Base-by-base conservation (phyloP, 1,140 invertebrate species). In the Oreohelix idahoensis region DNA sequence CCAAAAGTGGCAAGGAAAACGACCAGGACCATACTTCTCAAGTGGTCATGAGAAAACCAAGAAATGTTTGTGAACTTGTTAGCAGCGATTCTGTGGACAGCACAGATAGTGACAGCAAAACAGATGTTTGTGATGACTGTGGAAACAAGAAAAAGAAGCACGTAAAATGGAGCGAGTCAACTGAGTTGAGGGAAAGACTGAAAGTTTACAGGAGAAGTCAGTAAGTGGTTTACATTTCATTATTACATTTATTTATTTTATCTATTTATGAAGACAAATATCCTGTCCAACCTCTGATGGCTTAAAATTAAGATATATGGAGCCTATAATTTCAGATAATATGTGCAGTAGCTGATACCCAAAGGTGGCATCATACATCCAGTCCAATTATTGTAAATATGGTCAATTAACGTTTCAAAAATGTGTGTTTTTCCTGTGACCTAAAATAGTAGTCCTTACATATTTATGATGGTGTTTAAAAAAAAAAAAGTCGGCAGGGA, bases 191-290 rank as follows among this genome's bases (percentile, higher is more conserved):
- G 66, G 79, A 81, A 45, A 70, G 45, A 26, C 2, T 66, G 26
- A 79, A 79, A 66, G 77, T 79, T 4, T 79, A 66, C 58, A 79
- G 77, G 35, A 11, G 77, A 66, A 79, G 77, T 69, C 79, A 81
- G 69, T 71, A 71, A 81, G 63, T 81, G 10, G 5, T 38, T 69
- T 69, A 10, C n/a, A n/a, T n/a, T n/a, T n/a, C n/a, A n/a, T n/a
- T n/a, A n/a, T 32, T 26, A 29, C 8, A 69, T 39, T 15, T 71
- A 23, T 1, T 35, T 71, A 5, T 36, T 32, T 71, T 13, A 32
- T 15, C 15, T 36, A 39, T 39, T 15, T 11, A 32, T 23, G 11
- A 10, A 4, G 11, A n/a, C 15, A 71, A 35, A 11, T n/a, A 35
- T 17, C 11, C 15, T 35, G 11, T 71, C n/a, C 11, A n/a, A 17